Percentiles rank a stretch among this genome's conserved stretches.
Evolutionary conservation across 1,140 invertebrate genomes (phyloP).

Genomic region (Drosophila elegans): DNA sequence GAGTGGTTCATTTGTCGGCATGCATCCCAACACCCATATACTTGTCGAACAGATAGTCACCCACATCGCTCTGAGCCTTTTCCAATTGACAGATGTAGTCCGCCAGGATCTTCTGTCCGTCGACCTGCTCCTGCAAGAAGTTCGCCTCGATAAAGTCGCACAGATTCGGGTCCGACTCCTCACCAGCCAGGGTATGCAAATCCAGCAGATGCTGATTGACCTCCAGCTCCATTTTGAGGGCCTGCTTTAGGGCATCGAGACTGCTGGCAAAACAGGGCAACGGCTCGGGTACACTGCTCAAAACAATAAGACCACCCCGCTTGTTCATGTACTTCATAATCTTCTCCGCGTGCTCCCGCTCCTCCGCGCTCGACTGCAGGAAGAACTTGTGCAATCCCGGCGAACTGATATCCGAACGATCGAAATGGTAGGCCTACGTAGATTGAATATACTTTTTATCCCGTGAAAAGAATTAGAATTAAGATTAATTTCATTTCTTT

Average conservation of each 20-base stretch:
- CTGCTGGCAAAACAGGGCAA: constrained; percentile 88
- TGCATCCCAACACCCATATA: constrained; percentile 52
- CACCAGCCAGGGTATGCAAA: constrained; percentile 88
- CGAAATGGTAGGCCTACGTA: constrained; percentile 90
- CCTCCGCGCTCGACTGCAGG: constrained; percentile 90
- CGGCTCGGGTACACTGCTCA: constrained; percentile 87
- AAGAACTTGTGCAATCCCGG: constrained; percentile 90
- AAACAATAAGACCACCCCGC: constrained; percentile 89
- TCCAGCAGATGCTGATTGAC: constrained; percentile 91
- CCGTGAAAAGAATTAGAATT: no score
- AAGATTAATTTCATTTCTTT: no score
- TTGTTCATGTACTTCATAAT: constrained; percentile 93
- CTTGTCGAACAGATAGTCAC: constrained; percentile 91
- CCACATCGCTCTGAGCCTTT: constrained; percentile 89
- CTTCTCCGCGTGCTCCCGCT: constrained; percentile 91
- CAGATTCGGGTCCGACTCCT: constrained; percentile 89
- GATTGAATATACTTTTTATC: no score
- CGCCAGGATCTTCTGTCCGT: constrained; percentile 90
- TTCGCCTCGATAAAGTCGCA: constrained; percentile 90
- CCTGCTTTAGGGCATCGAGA: constrained; percentile 89
- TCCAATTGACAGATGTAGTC: constrained; percentile 90
- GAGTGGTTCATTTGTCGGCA: background rate
- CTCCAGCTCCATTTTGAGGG: constrained; percentile 90
- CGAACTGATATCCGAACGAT: constrained; percentile 92
- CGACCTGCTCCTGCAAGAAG: constrained; percentile 91